These are phyloP conservation scores for Chondrosia reniformis DNA, from an alignment of 37 sponge, comb jelly and placozoan genomes.

Conservation along the genomic window DNA sequence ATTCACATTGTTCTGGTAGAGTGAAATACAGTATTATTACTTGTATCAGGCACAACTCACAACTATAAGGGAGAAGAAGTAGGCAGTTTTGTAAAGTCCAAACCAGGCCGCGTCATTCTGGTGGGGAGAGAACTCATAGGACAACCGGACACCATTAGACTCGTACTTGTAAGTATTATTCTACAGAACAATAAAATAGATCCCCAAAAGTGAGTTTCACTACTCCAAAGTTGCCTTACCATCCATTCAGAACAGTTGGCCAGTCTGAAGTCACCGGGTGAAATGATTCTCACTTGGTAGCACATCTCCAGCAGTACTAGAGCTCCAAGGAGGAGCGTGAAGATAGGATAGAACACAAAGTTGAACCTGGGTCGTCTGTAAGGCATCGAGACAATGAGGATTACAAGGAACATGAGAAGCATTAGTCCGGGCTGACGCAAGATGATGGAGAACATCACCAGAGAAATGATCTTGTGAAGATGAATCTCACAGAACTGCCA, in stretches of 20 bases:
- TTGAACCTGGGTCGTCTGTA: slow-evolving; percentile 27
- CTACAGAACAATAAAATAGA: too few relatives aligned
- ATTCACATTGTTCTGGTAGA: too few relatives aligned
- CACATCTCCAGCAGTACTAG: slow-evolving; percentile 33
- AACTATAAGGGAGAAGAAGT: slow-evolving; percentile 42
- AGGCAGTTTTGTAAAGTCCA: slow-evolving; percentile 49
- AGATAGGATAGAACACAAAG: slow-evolving; percentile 41
- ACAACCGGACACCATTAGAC: slow-evolving; percentile 32
- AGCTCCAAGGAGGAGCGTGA: slow-evolving; percentile 48
- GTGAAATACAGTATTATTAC: too few relatives aligned
- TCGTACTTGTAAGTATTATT: too few relatives aligned
- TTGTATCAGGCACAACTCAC: slow-evolving; percentile 39
- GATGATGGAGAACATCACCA: slow-evolving; percentile 39
- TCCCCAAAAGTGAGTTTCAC: too few relatives aligned
- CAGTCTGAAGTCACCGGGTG: background rate
- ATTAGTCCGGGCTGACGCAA: slow-evolving; percentile 43
- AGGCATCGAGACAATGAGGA: slow-evolving; percentile 33
- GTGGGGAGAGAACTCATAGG: slow-evolving; percentile 23
- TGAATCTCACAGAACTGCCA: slow-evolving; percentile 71
- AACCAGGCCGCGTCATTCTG: slow-evolving; percentile 51
- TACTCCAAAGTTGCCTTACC: too few relatives aligned
- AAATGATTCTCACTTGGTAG: slow-evolving; percentile 46
- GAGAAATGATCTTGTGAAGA: slow-evolving; percentile 45
- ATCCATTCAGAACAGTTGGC: too few relatives aligned
- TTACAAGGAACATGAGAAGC: slow-evolving; percentile 35